Percentiles rank a stretch among this genome's conserved stretches.
Evolutionary conservation across 2,113 vertebrate genomes (phyloP).

Genomic region (cat (Felis catus)): F.catus_Fca126_mat1.0 CM031419.1:199674501-199675000

Average conservation of each 20-base stretch:
- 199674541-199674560: background rate
- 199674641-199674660: background rate
- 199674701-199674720: background rate
- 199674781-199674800: background rate
- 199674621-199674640: background rate
- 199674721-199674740: background rate
- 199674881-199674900: background rate
- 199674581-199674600: background rate
- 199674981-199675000: background rate
- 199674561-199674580: background rate
- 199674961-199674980: background rate
- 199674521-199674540: background rate
- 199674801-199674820: background rate
- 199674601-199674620: background rate
- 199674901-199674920: background rate
- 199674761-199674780: background rate
- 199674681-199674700: background rate
- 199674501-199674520: background rate
- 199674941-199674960: background rate
- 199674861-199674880: background rate
- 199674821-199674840: background rate
- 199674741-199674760: background rate
- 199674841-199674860: background rate
- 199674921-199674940: background rate
- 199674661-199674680: background rate